Evolutionary conservation across 2,888 invertebrate genomes (phyloP).

Genomic region (Drepana falcataria): DNA sequence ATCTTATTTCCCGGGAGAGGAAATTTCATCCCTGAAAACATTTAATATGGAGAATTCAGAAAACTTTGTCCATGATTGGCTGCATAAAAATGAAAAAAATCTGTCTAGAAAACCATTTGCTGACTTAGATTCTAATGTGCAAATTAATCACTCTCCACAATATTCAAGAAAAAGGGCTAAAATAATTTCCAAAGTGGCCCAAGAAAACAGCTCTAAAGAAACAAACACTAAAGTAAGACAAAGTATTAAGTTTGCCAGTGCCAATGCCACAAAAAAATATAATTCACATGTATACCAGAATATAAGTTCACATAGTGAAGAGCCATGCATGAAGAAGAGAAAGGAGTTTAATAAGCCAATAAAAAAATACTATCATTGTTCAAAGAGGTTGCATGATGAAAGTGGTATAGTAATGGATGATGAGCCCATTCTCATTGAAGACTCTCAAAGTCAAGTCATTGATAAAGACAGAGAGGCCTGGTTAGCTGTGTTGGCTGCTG

Average conservation of each 20-base stretch:
- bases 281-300: not conserved
- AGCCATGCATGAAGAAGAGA: conserved; percentile 7
- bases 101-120: conserved; percentile 47
- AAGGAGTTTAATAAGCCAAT: conserved; percentile 4
- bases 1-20: conserved; percentile 44
- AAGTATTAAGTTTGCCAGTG: no score
- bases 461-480: conserved; percentile 62
- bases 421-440: conserved; percentile 48
- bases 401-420: conserved; percentile 55
- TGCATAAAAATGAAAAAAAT: conserved; percentile 38
- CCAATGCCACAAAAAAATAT: not conserved
- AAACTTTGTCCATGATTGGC: conserved; percentile 55
- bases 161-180: not conserved
- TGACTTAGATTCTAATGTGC: conserved; percentile 49
- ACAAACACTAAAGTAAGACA: not conserved
- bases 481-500: conserved; percentile 46
- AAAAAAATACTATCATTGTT: not conserved
- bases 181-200: not conserved
- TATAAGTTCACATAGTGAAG: conserved; percentile 7
- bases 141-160: conserved; percentile 10
- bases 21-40: conserved; percentile 19
- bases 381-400: conserved; percentile 31
- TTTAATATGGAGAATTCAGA: conserved; percentile 47
- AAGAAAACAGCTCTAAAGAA: not conserved
- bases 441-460: conserved; percentile 34